These are phyloP conservation scores for Drosophila nebulosa DNA, from an alignment of 1,140 invertebrate species.

Conservation along the genomic window DNA sequence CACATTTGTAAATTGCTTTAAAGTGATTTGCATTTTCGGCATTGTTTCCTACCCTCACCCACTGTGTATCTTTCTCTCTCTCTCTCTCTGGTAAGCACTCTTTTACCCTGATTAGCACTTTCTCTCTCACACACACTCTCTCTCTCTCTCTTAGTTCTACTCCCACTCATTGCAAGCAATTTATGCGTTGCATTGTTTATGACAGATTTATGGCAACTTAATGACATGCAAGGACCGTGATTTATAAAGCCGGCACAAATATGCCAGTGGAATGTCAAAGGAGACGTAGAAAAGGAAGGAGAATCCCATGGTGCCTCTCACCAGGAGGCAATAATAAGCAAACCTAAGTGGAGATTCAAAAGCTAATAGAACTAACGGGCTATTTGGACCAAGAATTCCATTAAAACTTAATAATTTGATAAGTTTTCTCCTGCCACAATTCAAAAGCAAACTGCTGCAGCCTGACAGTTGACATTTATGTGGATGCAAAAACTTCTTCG, in stretches of 20 bases:
- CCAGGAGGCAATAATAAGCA: slow-evolving; percentile 50
- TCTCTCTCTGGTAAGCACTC: too few species aligned
- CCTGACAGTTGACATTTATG: slow-evolving; percentile 65
- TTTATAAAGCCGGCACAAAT: slow-evolving; percentile 56
- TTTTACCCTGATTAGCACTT: slow-evolving; percentile 72
- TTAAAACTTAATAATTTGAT: slow-evolving; percentile 45
- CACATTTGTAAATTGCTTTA: not conserved
- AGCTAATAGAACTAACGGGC: not conserved
- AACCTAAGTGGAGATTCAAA: slow-evolving; percentile 10
- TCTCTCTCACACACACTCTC: slow-evolving; percentile 31
- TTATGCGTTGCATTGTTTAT: slow-evolving; percentile 77
- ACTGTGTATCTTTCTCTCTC: slow-evolving; percentile 7
- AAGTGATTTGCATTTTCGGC: slow-evolving; percentile 68
- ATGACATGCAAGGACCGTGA: slow-evolving; percentile 62
- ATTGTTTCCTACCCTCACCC: slow-evolving; percentile 44
- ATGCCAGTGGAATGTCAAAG: slow-evolving; percentile 29
- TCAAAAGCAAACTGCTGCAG: slow-evolving; percentile 9
- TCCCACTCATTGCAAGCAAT: slow-evolving; percentile 26
- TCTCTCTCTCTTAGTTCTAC: slow-evolving; percentile 1
- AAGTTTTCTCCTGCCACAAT: not conserved
- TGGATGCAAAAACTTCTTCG: slow-evolving; percentile 22
- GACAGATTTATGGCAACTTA: slow-evolving; percentile 73
- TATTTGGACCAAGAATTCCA: slow-evolving; percentile 29
- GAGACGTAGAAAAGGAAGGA: not conserved
- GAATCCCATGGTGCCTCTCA: not conserved